Conservation (phyloP, 2,113 vertebrate genomes). For the Serilophus lunatus region DNA sequence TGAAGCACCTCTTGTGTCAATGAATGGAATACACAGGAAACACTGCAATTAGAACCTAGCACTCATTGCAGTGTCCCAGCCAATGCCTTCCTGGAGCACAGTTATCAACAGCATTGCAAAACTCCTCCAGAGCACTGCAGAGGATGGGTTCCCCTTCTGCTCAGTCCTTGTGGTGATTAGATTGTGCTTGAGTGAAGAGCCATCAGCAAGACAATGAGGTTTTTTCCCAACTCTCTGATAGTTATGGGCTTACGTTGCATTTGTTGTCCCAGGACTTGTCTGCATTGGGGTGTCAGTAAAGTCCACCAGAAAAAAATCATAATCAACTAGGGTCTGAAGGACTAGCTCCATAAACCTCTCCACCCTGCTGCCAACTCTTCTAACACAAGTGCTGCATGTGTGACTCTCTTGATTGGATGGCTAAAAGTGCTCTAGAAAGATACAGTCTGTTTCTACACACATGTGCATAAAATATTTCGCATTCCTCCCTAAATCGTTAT, state of each 20-base stretch:
- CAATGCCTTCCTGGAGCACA: not conserved
- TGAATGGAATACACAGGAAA: not conserved
- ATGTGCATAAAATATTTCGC: not conserved
- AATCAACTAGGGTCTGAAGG: not conserved
- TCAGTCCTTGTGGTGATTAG: not conserved
- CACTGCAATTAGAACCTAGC: not conserved
- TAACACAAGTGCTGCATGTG: not conserved
- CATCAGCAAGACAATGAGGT: not conserved
- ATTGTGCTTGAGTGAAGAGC: not conserved
- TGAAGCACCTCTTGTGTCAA: constrained; percentile 7
- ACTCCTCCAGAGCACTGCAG: not conserved
- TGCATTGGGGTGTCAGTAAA: not conserved
- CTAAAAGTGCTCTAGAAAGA: not conserved
- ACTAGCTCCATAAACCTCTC: not conserved
- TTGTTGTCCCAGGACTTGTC: not conserved
- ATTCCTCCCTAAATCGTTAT: not conserved
- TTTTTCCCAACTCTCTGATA: not conserved
- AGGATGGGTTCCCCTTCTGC: not conserved
- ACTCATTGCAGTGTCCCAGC: not conserved
- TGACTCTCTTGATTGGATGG: not conserved
- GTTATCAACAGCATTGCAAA: not conserved
- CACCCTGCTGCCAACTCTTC: not conserved
- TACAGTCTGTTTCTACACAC: not conserved
- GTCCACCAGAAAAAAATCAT: not conserved
- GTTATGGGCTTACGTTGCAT: not conserved